phyloP scores from a whole-genome alignment of 2,113 vertebrate species.

The Calypte anna region DNA sequence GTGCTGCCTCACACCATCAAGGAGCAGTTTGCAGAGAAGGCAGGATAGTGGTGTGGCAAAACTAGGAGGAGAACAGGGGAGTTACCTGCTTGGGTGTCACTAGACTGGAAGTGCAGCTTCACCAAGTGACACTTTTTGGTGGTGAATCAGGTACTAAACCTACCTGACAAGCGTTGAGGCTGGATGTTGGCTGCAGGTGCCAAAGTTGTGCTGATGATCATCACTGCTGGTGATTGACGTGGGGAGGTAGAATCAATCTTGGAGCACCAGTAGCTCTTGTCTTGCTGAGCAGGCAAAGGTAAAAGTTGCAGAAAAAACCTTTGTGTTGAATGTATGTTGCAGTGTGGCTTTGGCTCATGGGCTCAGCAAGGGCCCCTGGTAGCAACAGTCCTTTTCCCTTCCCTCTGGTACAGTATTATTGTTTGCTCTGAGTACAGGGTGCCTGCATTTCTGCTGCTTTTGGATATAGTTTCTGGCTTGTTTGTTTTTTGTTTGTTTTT shows the following conservation, averaged over 20 bases:
- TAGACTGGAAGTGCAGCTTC: not conserved
- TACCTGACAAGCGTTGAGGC: not conserved
- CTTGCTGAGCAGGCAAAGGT: not conserved
- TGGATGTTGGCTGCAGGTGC: not conserved
- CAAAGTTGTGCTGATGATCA: not conserved
- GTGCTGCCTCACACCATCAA: not conserved
- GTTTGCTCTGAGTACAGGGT: not conserved
- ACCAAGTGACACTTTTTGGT: not conserved
- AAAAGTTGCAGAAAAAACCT: not conserved
- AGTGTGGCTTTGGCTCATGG: not conserved
- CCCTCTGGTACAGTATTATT: not conserved
- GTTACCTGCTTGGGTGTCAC: not conserved
- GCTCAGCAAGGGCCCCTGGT: not conserved
- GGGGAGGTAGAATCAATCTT: not conserved
- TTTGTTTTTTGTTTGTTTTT: too few relatives aligned
- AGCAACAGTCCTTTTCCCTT: not conserved
- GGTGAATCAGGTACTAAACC: not conserved
- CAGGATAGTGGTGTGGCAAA: not conserved
- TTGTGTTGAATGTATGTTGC: not conserved
- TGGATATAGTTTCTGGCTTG: not conserved
- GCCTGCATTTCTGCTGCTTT: not conserved
- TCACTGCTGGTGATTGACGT: not conserved
- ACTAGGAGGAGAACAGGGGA: not conserved
- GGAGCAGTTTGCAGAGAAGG: not conserved
- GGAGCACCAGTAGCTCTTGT: not conserved